phyloP scores from a whole-genome alignment of 2,113 vertebrate species.

The Fregata magnificens region DNA sequence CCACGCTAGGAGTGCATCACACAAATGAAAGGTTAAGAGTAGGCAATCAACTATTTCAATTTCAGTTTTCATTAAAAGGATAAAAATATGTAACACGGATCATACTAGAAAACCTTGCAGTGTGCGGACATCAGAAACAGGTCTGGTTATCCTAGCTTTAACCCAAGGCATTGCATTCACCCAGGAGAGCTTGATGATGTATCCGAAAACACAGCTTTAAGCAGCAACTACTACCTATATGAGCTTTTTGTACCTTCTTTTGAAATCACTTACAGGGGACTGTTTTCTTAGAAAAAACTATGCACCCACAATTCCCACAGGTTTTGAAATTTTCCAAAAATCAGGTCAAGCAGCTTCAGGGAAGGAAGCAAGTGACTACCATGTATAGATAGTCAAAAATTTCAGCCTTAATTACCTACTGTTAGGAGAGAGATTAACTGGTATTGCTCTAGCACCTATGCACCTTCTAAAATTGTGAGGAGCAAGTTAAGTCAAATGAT shows the following conservation, averaged over 20 bases:
- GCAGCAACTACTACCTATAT: neutral
- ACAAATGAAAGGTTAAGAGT: neutral
- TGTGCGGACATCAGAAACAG: neutral
- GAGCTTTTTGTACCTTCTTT: neutral
- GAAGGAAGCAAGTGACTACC: neutral
- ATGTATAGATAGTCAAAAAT: accelerated
- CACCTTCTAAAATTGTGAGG: neutral
- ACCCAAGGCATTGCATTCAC: neutral
- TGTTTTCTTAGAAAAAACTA: neutral
- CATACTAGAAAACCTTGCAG: neutral
- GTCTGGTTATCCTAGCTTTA: neutral
- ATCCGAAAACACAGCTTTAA: neutral
- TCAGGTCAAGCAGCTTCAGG: neutral
- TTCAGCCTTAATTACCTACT: neutral
- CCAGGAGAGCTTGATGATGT: neutral
- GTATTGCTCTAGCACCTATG: neutral
- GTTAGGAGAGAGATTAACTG: neutral
- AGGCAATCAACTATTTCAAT: neutral
- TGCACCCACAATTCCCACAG: neutral
- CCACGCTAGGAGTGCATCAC: neutral
- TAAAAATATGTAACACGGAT: neutral
- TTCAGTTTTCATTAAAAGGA: neutral
- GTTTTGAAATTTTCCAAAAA: neutral
- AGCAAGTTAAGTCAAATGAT: neutral
- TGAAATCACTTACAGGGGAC: neutral